Evolutionary conservation across 2,113 vertebrate species (phyloP), one percentile per base, ranked within the genome.

Genomic region (Catagonus wagneri): DNA sequence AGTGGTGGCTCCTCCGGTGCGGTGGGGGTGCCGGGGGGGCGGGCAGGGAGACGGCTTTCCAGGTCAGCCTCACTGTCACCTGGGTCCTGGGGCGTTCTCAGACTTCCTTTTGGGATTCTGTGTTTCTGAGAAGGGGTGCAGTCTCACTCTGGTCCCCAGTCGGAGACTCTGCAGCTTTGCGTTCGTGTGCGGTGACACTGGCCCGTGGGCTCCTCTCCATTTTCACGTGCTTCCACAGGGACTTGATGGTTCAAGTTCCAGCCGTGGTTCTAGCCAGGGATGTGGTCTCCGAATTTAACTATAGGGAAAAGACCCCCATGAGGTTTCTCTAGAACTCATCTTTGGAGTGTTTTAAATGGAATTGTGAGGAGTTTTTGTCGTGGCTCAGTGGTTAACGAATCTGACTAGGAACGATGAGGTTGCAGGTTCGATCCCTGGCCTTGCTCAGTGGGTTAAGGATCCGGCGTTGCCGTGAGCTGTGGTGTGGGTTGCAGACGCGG

Each of bases 301-400:
- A 17, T 15, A 50, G 34, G 36, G 78, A 80, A 92, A 66, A 80
- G 20, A 72, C 17, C 36, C 66, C 25, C 36, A 11, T 74, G 15
- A 90, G 63, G 54, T 69, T 90, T 84, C 13, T 22, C 81, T 65
- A 66, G 66, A 90, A 81, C 22, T 89, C 32, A n/a, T 25, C 56
- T 95, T 83, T 68, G 36, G 7, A 54, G 84, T 81, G 80, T 85
- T 93, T 52, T 71, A 89, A 90, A 63, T 78, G 68, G 27, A 69
- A 74, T 8, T 76, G 76, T 86, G 66, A 88, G n/a, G n/a, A n/a
- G n/a, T n/a, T n/a, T n/a, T n/a, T n/a, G n/a, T n/a, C n/a, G n/a
- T n/a, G n/a, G n/a, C n/a, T n/a, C n/a, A n/a, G n/a, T n/a, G n/a
- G n/a, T n/a, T n/a, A n/a, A n/a, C n/a, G n/a, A n/a, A n/a, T n/a